Base-by-base conservation (phyloP, 92 coral and sea anemone genomes). In the Virgularia gustaviana region DNA sequence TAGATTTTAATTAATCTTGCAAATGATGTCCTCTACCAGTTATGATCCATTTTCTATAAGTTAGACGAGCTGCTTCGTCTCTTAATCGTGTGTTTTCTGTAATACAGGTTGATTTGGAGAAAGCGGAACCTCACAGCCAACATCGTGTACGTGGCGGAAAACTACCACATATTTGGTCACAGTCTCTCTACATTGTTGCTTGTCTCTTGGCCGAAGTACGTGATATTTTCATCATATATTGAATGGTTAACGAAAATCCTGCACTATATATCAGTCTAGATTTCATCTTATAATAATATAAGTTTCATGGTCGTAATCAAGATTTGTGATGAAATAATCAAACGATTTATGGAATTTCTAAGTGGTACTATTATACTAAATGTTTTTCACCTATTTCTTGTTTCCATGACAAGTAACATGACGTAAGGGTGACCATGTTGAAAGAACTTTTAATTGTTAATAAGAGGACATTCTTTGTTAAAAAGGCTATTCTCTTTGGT, bases 101-200 rank as follows among this genome's bases (percentile, higher is more conserved):
- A 34, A 44, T 45, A 1, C 39, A 92, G 98, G 98, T 92, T 74
- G 71, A 54, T 49, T 71, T 81, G 41, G 98, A 92, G 73, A 92
- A 92, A 76, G 72, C 85, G 53, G 78, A 89, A 41, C 98, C 98
- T 31, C 98, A 92, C 73, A 92, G 98, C 63, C 96, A 89, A 59
- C 78, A 82, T 56, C 85, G 98, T 35, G 73, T 78, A 36, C 71
- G 87, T 42, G 98, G 98, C 11, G 96, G 87, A 37, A 72, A 83
- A 63, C 85, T 88, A 2, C 91, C 95, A 19, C 98, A 92, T 68
- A 76, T 92, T 84, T 92, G 98, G 98, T 87, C 96, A 1, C 98
- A 92, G 75, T 92, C 98, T 9, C 83, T 92, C 29, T 92, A 92
- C 66, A 87, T 92, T 38, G 90, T 89, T 38, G 92, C 94, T 18